phyloP scores from a whole-genome alignment of 2,888 invertebrate genomes.

The Sinotaia quadrata region DNA sequence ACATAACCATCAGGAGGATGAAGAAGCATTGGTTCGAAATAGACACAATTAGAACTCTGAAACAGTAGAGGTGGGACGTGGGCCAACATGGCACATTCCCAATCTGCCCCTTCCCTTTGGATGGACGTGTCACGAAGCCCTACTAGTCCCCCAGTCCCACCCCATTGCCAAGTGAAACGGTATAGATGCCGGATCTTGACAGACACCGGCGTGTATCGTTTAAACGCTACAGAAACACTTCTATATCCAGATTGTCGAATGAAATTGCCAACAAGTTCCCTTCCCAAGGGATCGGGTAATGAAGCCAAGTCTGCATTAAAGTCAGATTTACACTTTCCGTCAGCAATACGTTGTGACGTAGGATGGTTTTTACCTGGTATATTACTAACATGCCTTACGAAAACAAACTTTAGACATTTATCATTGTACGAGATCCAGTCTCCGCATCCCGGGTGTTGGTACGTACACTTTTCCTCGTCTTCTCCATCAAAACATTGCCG shows the following conservation, averaged over 20 bases:
- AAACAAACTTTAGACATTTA: conserved; percentile 4
- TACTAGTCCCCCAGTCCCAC: neutral
- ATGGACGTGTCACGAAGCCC: neutral
- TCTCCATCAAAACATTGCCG: conserved; percentile 24
- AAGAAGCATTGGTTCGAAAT: no score
- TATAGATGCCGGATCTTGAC: neutral
- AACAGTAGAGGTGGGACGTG: no score
- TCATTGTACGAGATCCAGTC: conserved; percentile 15
- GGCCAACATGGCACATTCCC: no score
- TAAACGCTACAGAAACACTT: no score
- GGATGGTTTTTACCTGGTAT: no score
- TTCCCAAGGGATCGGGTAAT: neutral
- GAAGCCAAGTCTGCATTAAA: neutral
- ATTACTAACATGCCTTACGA: neutral
- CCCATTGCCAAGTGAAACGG: neutral
- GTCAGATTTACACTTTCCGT: neutral
- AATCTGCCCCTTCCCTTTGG: neutral
- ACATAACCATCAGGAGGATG: neutral
- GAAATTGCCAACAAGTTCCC: neutral
- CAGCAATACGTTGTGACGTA: neutral
- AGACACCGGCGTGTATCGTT: no score
- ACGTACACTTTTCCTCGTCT: conserved; percentile 29
- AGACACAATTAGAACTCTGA: no score
- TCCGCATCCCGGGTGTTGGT: conserved; percentile 12
- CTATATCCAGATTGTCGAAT: neutral